These are phyloP conservation scores for Sanderia malayensis DNA, from an alignment of 30 jellyfish, hydroid and myxozoan genomes.

Conservation along the genomic window DNA sequence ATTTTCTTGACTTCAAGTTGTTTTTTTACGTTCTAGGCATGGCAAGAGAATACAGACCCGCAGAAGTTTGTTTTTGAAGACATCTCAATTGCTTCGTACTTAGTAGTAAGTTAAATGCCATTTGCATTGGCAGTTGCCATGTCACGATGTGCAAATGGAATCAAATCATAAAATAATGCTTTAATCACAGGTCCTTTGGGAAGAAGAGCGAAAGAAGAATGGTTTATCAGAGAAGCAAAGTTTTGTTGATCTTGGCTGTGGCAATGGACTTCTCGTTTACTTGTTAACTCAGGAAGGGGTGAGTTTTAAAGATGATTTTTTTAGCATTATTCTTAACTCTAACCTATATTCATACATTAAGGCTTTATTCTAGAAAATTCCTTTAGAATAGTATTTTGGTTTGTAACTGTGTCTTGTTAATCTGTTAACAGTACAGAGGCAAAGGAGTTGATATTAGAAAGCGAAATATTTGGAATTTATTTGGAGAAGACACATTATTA, in stretches of 20 bases:
- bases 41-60: slow-evolving; percentile 98
- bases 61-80: slow-evolving; percentile 93
- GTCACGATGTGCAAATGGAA: too few species aligned
- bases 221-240: slow-evolving; percentile 38
- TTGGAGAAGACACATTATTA: slow-evolving; percentile 52
- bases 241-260: slow-evolving; percentile 96
- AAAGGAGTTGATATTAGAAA: slow-evolving; percentile 75
- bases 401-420: too few species aligned
- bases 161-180: too few species aligned
- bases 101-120: slow-evolving; percentile 66
- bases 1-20: not conserved
- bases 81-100: slow-evolving; percentile 88
- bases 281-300: slow-evolving; percentile 87
- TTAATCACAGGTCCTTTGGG: slow-evolving; percentile 85
- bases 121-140: too few species aligned
- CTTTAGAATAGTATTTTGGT: too few species aligned
- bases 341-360: too few species aligned
- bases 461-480: slow-evolving; percentile 82
- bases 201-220: slow-evolving; percentile 52
- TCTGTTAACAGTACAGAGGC: slow-evolving; percentile 79
- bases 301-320: not conserved
- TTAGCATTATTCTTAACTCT: too few species aligned
- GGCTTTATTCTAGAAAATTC: too few species aligned
- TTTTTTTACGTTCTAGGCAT: slow-evolving; percentile 41
- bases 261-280: slow-evolving; percentile 93